phyloP scores from a whole-genome alignment of 2,797 vertebrate species.

The Clarias platycephalus region DNA sequence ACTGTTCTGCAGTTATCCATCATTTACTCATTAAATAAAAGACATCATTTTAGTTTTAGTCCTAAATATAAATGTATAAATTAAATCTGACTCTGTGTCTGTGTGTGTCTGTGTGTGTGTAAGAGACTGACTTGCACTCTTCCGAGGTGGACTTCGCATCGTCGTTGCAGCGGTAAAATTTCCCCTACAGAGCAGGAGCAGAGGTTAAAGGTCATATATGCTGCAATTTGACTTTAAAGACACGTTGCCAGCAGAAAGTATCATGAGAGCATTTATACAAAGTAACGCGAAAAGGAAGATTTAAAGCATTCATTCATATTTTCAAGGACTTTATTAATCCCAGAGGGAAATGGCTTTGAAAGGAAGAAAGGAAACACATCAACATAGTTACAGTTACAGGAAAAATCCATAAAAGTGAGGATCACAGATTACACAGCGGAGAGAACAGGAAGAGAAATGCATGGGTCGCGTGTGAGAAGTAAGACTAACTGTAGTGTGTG shows the following conservation, averaged over 20 bases:
- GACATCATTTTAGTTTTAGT: too few species aligned
- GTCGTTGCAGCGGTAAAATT: slow-evolving; percentile 97
- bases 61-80: not conserved
- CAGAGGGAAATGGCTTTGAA: too few species aligned
- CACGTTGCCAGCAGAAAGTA: not conserved
- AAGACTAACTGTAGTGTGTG: too few species aligned
- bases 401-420: too few species aligned
- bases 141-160: slow-evolving; percentile 91
- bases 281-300: too few species aligned
- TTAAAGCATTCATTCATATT: not conserved
- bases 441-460: too few species aligned
- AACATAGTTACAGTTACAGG: too few species aligned
- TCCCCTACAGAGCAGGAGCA: slow-evolving; percentile 79
- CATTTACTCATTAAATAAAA: not conserved
- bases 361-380: too few species aligned
- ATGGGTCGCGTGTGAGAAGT: too few species aligned
- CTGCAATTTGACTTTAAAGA: not conserved
- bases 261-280: not conserved
- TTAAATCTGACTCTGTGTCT: too few species aligned
- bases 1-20: not conserved
- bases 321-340: too few species aligned
- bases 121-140: slow-evolving; percentile 90
- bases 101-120: not conserved
- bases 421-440: too few species aligned
- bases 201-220: not conserved